Evolutionary conservation across 1,140 invertebrate species (phyloP), one percentile per base, ranked within the genome.

Genomic region (Eurosta solidaginis): DNA sequence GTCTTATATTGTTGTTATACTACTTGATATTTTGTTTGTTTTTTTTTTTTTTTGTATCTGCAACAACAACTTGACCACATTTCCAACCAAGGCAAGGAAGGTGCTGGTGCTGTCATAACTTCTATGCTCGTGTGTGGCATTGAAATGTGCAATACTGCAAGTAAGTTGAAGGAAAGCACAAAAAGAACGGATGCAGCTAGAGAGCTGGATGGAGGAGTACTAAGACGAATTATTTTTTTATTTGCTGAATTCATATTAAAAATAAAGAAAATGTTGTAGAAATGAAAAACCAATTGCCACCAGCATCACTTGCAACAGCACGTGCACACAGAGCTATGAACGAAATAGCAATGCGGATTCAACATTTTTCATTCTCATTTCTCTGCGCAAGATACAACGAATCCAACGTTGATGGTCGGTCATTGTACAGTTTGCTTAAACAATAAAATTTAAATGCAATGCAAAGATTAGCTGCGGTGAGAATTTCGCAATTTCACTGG

Each of bases 361-460:
- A 29, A 33, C 59, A 36, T 68, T 68, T n/a, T 68, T 22, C 20
- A n/a, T 20, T 10, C 10, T 22, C n/a, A n/a, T 9, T 36, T n/a
- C 33, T 12, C 17, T 9, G 5, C 29, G 2, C 52, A 36, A 20
- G n/a, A 9, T 9, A 40, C 59, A n/a, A n/a, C n/a, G 2, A 2
- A 20, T 4, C 50, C 50, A 54, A 7, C 22, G 50, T 20, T 25
- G 50, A 10, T 25, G 50, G 50, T 25, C 27, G 50, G 27, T 54
- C 59, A 17, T 33, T 9, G 33, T 22, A 68, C 59, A 29, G 40
- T 68, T 68, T 40, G 59, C 59, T 68, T 68, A 68, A 68, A 68
- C 59, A 68, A 68, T 68, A 68, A 68, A 68, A 68, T 68, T 68
- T 68, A 68, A 68, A 68, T 68, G 59, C 59, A 68, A 68, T 68